Percentiles rank a stretch among this genome's conserved stretches.
These are phyloP conservation scores for Chunga burmeisteri DNA, from an alignment of 2,113 vertebrate species.

Conservation along the genomic window DNA sequence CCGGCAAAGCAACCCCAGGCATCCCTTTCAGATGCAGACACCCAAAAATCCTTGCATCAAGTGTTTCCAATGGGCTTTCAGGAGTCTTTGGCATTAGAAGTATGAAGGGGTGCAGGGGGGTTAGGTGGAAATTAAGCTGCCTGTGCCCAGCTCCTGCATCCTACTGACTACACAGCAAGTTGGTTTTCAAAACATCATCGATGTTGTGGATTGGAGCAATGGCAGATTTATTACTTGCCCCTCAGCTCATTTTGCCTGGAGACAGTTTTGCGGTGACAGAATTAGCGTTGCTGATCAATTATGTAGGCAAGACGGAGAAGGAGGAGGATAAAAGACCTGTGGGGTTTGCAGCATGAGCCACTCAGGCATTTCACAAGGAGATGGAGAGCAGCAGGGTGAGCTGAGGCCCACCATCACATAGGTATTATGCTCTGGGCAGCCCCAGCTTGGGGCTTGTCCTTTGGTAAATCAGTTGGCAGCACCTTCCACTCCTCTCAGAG, in stretches of 20 bases:
- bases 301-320: neutral
- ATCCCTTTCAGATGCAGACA: neutral
- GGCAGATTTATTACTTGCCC: neutral
- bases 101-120: neutral
- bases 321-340: neutral
- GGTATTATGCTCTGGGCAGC: neutral
- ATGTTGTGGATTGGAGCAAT: neutral
- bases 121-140: neutral
- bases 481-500: neutral
- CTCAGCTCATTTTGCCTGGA: neutral
- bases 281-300: neutral
- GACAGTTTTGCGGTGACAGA: neutral
- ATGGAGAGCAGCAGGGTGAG: neutral
- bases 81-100: neutral
- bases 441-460: neutral
- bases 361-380: neutral
- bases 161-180: no score
- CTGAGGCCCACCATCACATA: neutral
- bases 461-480: neutral
- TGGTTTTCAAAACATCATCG: neutral
- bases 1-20: accelerated
- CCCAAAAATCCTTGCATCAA: neutral
- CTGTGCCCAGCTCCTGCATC: neutral
- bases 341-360: neutral
- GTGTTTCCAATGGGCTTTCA: neutral